Percentiles rank a stretch among this genome's conserved stretches.
Evolutionary conservation across 2,113 vertebrate species (phyloP).

Genomic region (Rhineura floridana): DNA sequence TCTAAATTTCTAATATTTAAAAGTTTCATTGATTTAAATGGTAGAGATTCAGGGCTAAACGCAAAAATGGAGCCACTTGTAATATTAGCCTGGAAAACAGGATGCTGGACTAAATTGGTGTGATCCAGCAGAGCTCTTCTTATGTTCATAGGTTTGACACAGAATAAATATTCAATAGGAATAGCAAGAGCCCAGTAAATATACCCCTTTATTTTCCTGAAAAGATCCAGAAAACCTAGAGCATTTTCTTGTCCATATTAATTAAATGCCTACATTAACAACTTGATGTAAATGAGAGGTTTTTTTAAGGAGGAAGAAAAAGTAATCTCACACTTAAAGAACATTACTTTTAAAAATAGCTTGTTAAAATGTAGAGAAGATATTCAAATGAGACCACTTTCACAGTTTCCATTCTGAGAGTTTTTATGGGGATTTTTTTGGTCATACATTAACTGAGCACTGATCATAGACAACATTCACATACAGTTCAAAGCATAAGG

Average conservation of each 20-base stretch:
- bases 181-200: neutral
- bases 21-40: neutral
- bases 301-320: constrained; percentile 26
- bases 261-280: neutral
- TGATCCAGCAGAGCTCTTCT: neutral
- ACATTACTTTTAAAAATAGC: constrained; percentile 21
- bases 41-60: too few species aligned
- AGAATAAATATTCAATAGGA: neutral
- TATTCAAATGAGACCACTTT: constrained; percentile 22
- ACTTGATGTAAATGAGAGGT: constrained; percentile 21
- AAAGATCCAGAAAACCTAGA: constrained; percentile 4
- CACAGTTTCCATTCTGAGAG: neutral
- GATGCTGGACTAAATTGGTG: neutral
- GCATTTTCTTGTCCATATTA: neutral
- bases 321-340: neutral
- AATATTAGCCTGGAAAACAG: neutral
- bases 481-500: neutral
- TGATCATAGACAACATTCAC: neutral
- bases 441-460: neutral
- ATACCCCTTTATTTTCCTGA: neutral
- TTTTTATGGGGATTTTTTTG: neutral
- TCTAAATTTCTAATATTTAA: neutral
- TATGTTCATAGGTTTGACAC: neutral
- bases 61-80: too few species aligned
- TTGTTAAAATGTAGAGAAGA: constrained; percentile 12